Evolutionary conservation across 2,113 vertebrate species (phyloP).

Genomic region (Hippocampus zosterae): DNA sequence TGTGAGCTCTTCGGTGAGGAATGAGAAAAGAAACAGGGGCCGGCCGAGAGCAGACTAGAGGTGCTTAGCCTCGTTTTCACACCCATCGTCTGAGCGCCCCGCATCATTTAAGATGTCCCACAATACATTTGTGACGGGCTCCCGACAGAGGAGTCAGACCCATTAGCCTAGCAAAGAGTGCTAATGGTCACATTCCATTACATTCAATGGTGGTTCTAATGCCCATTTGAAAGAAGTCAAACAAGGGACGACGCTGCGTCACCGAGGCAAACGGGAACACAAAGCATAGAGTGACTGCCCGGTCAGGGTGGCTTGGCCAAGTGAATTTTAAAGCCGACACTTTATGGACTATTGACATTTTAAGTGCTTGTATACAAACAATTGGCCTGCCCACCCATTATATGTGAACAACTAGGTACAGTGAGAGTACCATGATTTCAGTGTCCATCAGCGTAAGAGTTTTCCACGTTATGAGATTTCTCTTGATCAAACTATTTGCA

Average conservation of each 20-base stretch:
- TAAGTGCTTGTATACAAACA: background rate
- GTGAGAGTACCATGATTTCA: background rate
- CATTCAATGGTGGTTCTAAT: conserved; percentile 83
- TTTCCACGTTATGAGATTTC: too few relatives aligned
- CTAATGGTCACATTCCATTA: conserved; percentile 82
- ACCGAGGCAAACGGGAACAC: conserved; percentile 63
- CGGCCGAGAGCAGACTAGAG: conserved; percentile 17
- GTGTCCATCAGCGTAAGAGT: background rate
- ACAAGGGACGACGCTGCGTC: conserved; percentile 62
- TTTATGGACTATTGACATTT: background rate
- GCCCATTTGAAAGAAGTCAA: conserved; percentile 81
- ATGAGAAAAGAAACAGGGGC: conserved; percentile 26
- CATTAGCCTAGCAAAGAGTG: conserved; percentile 79
- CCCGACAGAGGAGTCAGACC: conserved; percentile 73
- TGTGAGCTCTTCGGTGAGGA: conserved; percentile 18
- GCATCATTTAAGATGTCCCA: conserved; percentile 46
- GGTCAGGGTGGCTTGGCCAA: conserved; percentile 22
- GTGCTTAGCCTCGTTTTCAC: conserved; percentile 43
- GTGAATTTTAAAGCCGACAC: background rate
- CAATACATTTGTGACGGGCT: conserved; percentile 45
- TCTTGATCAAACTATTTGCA: too few relatives aligned
- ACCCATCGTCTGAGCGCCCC: conserved; percentile 25
- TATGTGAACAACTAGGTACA: background rate
- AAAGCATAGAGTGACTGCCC: conserved; percentile 43
- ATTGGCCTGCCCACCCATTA: background rate